These are phyloP conservation scores for Thamnophis elegans DNA, from an alignment of 2,797 vertebrate species.

Conservation along the genomic window DNA sequence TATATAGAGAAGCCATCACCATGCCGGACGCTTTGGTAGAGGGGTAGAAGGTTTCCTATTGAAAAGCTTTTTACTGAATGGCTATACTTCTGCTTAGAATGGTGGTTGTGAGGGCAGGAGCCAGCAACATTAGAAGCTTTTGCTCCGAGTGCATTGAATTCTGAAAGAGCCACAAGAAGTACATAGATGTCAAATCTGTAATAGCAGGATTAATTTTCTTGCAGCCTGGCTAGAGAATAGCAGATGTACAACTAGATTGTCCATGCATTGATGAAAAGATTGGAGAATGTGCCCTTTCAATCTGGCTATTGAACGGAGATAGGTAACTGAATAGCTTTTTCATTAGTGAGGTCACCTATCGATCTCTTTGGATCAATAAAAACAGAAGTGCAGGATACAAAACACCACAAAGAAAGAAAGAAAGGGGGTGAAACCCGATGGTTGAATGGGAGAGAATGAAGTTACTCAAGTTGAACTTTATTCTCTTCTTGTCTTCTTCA, in stretches of 20 bases:
- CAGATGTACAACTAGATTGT: background rate
- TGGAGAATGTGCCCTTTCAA: slow-evolving; percentile 17
- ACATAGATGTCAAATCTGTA: background rate
- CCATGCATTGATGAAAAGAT: slow-evolving; percentile 19
- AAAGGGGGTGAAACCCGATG: background rate
- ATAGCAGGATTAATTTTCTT: slow-evolving; percentile 8
- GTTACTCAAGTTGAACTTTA: background rate
- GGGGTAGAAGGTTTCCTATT: background rate
- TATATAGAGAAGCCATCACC: background rate
- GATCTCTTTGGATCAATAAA: slow-evolving; percentile 11
- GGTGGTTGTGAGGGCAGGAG: background rate
- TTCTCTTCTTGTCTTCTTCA: background rate
- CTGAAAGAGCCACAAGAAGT: background rate
- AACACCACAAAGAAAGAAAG: background rate
- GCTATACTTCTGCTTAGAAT: background rate
- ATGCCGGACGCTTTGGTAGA: background rate
- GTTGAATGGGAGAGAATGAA: background rate
- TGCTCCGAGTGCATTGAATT: background rate
- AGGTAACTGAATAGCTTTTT: slow-evolving; percentile 30
- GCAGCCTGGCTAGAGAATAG: background rate
- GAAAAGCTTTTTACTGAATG: background rate
- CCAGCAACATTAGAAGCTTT: background rate
- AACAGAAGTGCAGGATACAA: background rate
- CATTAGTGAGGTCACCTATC: slow-evolving; percentile 26
- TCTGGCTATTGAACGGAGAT: slow-evolving; percentile 20